Base-by-base conservation (phyloP, 2,888 invertebrate genomes). In the Morinoia aosen region DNA sequence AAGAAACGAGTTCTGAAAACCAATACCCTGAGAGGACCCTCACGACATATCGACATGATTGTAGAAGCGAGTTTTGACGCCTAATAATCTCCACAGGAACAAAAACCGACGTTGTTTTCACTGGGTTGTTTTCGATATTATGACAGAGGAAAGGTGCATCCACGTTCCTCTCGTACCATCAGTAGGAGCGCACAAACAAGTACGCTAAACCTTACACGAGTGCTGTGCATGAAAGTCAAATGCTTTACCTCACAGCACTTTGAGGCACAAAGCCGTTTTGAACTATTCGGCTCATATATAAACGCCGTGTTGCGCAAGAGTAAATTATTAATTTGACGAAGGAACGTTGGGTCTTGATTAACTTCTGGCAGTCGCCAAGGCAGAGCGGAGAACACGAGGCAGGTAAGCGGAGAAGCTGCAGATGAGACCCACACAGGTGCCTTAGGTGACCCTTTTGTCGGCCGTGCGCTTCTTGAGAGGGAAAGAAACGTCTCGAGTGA, bases 391-490 rank as follows among this genome's bases (percentile, higher is more conserved):
- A 61, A 10, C 61, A 61, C 61, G 76, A 76, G 33, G 76, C 76
- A 8, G 76, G 33, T 19, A 76, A 33, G 25, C 16, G 25, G 76
- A 76, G 25, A 33, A 76, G 76, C 76, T 76, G 76, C 25, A 16
- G 76, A 76, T 76, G 76, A 76, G 76, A 76, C 76, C 76, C 76
- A 76, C 76, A 76, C 25, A 76, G 90, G 8, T 39, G 90, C 40
- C 40, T 90, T 90, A 90, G 39, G 90, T 90, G 48, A 90, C 90
- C 90, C 90, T 90, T 48, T 90, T 90, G 90, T 90, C 90, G 40
- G 39, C 90, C 16, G 40, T 90, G 14, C 90, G 90, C 90, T 90
- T 90, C 90, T 90, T 90, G 90, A 90, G 90, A 48, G 90, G 90
- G 48, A 90, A 90, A 90, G 48, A 48, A 90, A 48, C 40, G 90